A percentile compares a stretch with the other conserved stretches of the same genome.
Conservation (phyloP, 35 echinoderm and acorn worm species). For the Nesometra sesokonis region DNA sequence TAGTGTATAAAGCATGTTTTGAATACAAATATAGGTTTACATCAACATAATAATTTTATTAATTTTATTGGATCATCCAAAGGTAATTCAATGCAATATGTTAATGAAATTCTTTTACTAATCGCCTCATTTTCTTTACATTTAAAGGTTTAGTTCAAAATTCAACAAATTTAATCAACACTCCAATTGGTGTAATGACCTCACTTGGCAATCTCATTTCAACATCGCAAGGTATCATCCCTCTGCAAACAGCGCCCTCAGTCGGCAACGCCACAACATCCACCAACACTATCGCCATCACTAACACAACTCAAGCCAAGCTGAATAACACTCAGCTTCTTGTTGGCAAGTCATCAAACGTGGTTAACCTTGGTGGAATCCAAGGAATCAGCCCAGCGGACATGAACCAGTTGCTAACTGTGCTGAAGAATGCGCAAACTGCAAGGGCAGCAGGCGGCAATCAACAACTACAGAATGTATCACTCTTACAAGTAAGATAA, state of each 20-base stretch:
- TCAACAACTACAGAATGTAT: not conserved
- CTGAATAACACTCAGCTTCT: not conserved
- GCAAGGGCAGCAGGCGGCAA: not conserved
- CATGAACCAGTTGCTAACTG: not conserved
- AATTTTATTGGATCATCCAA: no score
- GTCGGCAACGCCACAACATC: not conserved
- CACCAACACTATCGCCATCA: not conserved
- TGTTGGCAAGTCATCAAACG: not conserved
- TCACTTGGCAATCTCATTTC: slow-evolving; percentile 20
- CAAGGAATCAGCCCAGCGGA: not conserved
- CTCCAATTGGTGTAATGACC: slow-evolving; percentile 50
- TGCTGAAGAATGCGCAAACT: not conserved
- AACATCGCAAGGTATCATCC: not conserved
- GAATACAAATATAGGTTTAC: no score
- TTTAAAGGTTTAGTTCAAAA: slow-evolving; percentile 31
- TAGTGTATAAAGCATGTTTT: no score
- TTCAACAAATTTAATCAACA: slow-evolving; percentile 25
- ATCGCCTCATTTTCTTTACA: no score
- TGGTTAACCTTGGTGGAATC: not conserved
- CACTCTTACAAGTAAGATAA: not conserved
- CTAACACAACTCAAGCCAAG: not conserved
- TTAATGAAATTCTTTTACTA: no score
- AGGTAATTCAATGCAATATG: no score
- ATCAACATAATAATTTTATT: no score
- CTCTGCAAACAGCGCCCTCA: not conserved